Conservation (phyloP, 2,113 vertebrate species). For the Salvator merianae region DNA sequence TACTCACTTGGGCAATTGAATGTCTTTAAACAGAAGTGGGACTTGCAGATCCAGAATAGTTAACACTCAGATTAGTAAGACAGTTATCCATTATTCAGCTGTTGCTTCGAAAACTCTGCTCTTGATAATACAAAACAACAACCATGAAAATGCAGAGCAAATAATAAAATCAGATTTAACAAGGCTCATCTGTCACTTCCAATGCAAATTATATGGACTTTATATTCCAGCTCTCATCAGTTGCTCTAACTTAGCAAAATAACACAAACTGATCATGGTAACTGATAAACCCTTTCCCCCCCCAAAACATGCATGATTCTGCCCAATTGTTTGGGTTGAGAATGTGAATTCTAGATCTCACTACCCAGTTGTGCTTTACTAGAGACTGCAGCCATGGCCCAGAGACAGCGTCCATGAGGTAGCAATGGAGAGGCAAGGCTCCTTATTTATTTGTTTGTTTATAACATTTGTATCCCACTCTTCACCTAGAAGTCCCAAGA, state of each 20-base stretch:
- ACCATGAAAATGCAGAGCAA: neutral
- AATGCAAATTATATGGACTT: constrained; percentile 2
- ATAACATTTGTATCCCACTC: too few species aligned
- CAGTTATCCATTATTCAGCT: neutral
- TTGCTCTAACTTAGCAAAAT: neutral
- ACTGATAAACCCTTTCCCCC: too few species aligned
- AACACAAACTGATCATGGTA: too few species aligned
- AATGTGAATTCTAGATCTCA: neutral
- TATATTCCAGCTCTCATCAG: neutral
- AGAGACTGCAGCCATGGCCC: too few species aligned
- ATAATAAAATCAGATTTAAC: constrained; percentile 21
- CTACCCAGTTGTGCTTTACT: too few species aligned
- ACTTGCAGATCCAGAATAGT: neutral
- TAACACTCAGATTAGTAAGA: neutral
- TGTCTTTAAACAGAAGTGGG: neutral
- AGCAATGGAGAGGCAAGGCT: too few species aligned
- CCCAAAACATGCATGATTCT: too few species aligned
- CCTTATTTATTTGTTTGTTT: too few species aligned
- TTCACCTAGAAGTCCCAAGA: too few species aligned
- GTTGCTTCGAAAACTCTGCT: neutral
- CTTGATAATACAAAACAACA: neutral
- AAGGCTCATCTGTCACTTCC: neutral
- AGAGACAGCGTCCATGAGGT: too few species aligned
- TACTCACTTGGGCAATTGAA: neutral
- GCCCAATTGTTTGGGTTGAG: neutral